Conservation (phyloP, 2,797 vertebrate genomes). For the Fundulus diaphanus region DNA sequence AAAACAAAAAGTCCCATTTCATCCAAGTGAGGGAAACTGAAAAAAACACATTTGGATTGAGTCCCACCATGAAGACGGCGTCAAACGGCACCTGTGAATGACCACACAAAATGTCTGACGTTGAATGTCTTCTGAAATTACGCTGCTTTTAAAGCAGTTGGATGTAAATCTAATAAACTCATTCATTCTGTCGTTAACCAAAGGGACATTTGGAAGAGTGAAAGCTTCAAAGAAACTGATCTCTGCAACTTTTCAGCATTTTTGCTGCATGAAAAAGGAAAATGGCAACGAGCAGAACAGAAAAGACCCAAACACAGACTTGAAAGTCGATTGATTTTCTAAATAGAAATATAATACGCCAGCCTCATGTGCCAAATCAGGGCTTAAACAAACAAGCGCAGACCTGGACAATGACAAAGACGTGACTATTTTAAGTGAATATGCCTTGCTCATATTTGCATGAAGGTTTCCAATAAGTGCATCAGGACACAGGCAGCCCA, state of each 20-base stretch:
- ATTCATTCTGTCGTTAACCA: conserved; percentile 3
- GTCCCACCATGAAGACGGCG: conserved; percentile 69
- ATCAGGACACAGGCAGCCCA: conserved; percentile 67
- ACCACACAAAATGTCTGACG: conserved; percentile 60
- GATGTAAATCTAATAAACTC: conserved; percentile 17
- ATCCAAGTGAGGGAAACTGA: conserved; percentile 75
- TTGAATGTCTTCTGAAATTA: conserved; percentile 30
- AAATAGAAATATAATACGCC: conserved; percentile 52
- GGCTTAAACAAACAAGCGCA: conserved; percentile 63
- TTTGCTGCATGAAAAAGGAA: conserved; percentile 22
- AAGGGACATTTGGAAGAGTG: conserved; percentile 1
- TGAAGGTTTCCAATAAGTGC: conserved; percentile 65
- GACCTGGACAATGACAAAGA: conserved; percentile 71
- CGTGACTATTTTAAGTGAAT: conserved; percentile 55
- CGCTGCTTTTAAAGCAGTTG: conserved; percentile 34
- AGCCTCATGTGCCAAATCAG: conserved; percentile 47
- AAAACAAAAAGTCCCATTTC: conserved; percentile 77
- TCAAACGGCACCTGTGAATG: conserved; percentile 53
- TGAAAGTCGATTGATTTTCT: conserved; percentile 29
- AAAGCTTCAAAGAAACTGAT: conserved; percentile 13
- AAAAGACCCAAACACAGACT: conserved; percentile 30
- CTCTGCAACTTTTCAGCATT: background rate
- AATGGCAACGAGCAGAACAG: conserved; percentile 15
- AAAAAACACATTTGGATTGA: conserved; percentile 72
- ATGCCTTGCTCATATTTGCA: conserved; percentile 49